Percentiles rank a stretch among this genome's conserved stretches.
These are phyloP conservation scores for Oedothorax gibbosus DNA, from an alignment of 1,140 invertebrate species.

Conservation along the genomic window DNA sequence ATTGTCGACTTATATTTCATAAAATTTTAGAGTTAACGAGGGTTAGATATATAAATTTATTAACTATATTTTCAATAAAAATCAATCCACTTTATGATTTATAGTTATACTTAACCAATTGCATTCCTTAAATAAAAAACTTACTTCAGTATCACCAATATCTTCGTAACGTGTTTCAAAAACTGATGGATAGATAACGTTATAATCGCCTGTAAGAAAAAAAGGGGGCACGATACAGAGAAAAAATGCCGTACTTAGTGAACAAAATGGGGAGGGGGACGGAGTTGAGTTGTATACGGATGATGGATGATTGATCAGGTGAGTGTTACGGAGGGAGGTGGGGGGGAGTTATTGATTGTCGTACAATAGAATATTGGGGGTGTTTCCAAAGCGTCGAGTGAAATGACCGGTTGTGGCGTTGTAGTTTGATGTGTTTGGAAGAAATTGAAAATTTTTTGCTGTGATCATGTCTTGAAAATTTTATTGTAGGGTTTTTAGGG, in stretches of 20 bases:
- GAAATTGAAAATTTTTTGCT: too few species aligned
- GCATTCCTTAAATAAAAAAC: neutral
- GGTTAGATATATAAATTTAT: too few species aligned
- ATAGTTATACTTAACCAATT: too few species aligned
- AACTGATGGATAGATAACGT: neutral
- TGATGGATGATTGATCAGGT: conserved; percentile 28
- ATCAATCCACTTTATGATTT: too few species aligned
- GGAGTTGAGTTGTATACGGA: neutral
- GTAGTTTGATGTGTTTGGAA: too few species aligned
- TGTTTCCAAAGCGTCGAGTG: neutral
- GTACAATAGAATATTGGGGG: neutral
- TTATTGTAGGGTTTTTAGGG: too few species aligned
- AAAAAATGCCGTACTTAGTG: too few species aligned
- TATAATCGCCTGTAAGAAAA: neutral
- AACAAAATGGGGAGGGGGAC: neutral
- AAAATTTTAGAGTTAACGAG: too few species aligned
- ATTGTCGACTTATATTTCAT: too few species aligned
- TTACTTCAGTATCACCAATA: neutral
- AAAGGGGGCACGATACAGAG: too few species aligned
- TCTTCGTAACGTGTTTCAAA: neutral
- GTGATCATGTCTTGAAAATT: too few species aligned
- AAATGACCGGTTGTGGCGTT: neutral
- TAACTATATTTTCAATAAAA: too few species aligned
- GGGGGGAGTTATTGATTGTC: conserved; percentile 2
- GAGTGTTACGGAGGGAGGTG: neutral